phyloP scores from a whole-genome alignment of 2,113 vertebrate genomes.

The Corydoras maculifer region DNA sequence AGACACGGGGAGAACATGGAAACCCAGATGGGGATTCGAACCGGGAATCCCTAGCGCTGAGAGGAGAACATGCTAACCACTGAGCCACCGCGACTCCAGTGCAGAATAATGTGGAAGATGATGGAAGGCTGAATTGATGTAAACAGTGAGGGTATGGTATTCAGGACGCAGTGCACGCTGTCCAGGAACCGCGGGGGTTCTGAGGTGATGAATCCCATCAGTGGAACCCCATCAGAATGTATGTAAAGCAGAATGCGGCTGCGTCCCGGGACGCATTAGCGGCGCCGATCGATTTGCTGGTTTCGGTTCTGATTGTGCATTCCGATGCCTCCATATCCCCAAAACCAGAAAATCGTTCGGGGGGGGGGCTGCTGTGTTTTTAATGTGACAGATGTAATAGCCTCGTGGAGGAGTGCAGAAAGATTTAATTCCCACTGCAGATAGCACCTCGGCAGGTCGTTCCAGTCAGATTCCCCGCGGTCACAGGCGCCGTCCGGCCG shows the following conservation, averaged over 20 bases:
- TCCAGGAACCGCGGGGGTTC: no score
- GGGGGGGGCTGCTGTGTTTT: neutral
- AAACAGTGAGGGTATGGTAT: no score
- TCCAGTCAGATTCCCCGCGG: constrained; percentile 39
- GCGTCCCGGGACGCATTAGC: neutral
- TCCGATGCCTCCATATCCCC: neutral
- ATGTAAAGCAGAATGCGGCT: neutral
- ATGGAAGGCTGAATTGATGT: no score
- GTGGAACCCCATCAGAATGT: neutral
- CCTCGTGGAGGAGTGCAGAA: constrained; percentile 52
- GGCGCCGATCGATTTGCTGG: neutral
- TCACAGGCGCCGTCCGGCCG: constrained; percentile 46
- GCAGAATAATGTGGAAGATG: no score
- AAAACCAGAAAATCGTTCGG: neutral
- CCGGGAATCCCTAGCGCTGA: no score
- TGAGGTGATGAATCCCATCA: neutral
- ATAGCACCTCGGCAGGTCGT: constrained; percentile 39
- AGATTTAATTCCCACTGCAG: constrained; percentile 50
- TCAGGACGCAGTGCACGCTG: no score
- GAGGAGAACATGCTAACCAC: no score
- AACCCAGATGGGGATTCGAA: no score
- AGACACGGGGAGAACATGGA: no score
- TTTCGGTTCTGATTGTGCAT: neutral
- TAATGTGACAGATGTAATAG: constrained; percentile 52
- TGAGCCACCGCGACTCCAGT: no score